Evolutionary conservation across 2,888 invertebrate genomes (phyloP).

Genomic region (Pseudococcus longispinus): DNA sequence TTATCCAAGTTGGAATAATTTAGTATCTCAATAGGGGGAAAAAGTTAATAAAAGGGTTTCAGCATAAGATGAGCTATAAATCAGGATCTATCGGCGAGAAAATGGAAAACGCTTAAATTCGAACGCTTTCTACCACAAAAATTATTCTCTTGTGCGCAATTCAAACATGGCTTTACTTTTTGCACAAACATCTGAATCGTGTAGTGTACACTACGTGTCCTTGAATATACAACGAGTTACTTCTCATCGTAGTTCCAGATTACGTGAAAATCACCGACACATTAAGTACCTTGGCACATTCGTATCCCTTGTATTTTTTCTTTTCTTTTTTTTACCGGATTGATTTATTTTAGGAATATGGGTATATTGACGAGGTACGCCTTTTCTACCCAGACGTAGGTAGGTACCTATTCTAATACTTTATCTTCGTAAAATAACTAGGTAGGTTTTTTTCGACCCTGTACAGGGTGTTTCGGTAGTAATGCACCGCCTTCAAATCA

Average conservation of each 20-base stretch:
- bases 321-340: neutral
- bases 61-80: slow-evolving; percentile 22
- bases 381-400: too few species aligned
- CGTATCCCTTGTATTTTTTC: neutral
- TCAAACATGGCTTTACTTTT: slow-evolving; percentile 1
- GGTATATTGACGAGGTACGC: neutral
- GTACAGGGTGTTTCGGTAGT: too few species aligned
- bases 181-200: neutral
- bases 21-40: neutral
- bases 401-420: too few species aligned
- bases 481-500: too few species aligned
- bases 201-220: slow-evolving; percentile 19
- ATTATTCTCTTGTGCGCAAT: slow-evolving; percentile 32
- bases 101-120: slow-evolving; percentile 38
- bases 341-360: neutral
- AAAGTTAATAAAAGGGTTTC: slow-evolving; percentile 28
- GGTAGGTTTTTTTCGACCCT: neutral
- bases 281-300: neutral
- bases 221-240: slow-evolving; percentile 18
- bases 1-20: neutral
- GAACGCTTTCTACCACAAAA: slow-evolving; percentile 15
- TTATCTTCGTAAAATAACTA: neutral
- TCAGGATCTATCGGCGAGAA: slow-evolving; percentile 42
- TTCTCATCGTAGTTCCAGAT: neutral
- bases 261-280: neutral